phyloP scores from a whole-genome alignment of 2,797 vertebrate species.

The Myotis myotis region DNA sequence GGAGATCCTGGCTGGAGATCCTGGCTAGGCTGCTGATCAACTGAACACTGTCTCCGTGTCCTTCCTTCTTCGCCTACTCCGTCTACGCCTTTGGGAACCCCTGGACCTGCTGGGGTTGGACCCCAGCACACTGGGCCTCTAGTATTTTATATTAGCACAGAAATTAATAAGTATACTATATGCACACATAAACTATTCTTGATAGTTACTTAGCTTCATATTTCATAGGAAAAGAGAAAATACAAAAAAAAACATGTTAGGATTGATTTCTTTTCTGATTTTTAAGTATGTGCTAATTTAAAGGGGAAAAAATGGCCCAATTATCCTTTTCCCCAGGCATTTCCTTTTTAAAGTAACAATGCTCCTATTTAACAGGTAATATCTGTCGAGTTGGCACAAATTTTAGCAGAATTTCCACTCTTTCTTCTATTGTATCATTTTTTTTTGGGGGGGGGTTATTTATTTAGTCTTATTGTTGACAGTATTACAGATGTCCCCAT shows the following conservation, averaged over 20 bases:
- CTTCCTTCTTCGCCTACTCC: too few relatives aligned
- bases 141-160: background rate
- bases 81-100: too few relatives aligned
- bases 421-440: background rate
- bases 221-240: slow-evolving; percentile 42
- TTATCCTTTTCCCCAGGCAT: slow-evolving; percentile 79
- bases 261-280: slow-evolving; percentile 65
- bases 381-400: slow-evolving; percentile 72
- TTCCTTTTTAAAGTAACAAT: slow-evolving; percentile 75
- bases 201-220: background rate
- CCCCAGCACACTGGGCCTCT: too few relatives aligned
- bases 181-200: background rate
- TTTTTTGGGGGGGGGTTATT: too few relatives aligned
- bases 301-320: slow-evolving; percentile 74
- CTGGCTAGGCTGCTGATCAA: too few relatives aligned
- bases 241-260: background rate
- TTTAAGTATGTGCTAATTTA: slow-evolving; percentile 72
- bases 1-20: too few relatives aligned
- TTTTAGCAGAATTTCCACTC: slow-evolving; percentile 55
- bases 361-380: slow-evolving; percentile 79
- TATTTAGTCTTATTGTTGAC: background rate
- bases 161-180: background rate
- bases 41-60: too few relatives aligned
- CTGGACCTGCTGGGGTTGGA: too few relatives aligned
- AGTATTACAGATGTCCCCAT: background rate